Evolutionary conservation across 2,888 invertebrate species (phyloP).

Genomic region (Autographa gamma): DNA sequence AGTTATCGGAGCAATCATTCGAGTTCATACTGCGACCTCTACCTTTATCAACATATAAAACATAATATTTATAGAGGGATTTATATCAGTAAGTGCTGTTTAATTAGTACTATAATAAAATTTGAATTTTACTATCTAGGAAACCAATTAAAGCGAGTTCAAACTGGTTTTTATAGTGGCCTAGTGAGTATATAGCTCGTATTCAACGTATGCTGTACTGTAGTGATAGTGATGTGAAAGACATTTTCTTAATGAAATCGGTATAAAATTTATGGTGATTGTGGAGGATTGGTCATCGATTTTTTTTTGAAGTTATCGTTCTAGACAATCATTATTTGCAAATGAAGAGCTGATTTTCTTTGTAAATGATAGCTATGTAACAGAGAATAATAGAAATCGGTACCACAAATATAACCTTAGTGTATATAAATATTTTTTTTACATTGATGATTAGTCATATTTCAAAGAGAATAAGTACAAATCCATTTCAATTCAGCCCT

Average conservation of each 20-base stretch:
- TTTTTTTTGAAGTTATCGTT: too few species aligned
- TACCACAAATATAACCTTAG: too few species aligned
- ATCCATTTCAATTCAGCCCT: not conserved
- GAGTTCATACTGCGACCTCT: slow-evolving; percentile 30
- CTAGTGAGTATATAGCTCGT: slow-evolving; percentile 30
- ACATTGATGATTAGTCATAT: too few species aligned
- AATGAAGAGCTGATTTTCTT: too few species aligned
- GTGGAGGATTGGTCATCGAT: too few species aligned
- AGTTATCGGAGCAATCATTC: slow-evolving; percentile 32
- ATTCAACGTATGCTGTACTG: slow-evolving; percentile 9
- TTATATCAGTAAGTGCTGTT: slow-evolving; percentile 41
- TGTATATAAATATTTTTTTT: too few species aligned
- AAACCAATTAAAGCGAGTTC: slow-evolving; percentile 48
- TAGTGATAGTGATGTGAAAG: slow-evolving; percentile 44
- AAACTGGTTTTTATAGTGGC: slow-evolving; percentile 33
- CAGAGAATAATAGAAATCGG: too few species aligned
- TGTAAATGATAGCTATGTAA: too few species aligned
- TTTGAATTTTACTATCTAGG: slow-evolving; percentile 42
- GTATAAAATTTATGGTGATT: not conserved
- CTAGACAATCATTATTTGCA: too few species aligned
- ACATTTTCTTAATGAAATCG: not conserved
- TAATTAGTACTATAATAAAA: slow-evolving; percentile 47
- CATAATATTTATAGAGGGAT: slow-evolving; percentile 39
- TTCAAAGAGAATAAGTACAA: not conserved
- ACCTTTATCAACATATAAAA: slow-evolving; percentile 46